Base-by-base conservation (phyloP, 2,113 vertebrate species). In the Sander lucioperca region DNA sequence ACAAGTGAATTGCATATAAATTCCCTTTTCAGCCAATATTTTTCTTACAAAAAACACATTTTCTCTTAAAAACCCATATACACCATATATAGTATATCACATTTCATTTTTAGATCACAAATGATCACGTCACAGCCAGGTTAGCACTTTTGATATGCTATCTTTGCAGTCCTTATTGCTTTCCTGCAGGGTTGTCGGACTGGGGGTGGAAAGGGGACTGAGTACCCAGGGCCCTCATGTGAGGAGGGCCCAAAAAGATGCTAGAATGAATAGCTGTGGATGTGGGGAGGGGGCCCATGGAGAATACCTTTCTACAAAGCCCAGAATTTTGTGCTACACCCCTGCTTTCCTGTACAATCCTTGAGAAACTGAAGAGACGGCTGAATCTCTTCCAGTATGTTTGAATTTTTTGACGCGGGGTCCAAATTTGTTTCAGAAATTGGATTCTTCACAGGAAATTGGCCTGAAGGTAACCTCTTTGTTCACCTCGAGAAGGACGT, bases 401-500 rank as follows among this genome's bases (percentile, higher is more conserved):
- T 68, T 74, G 68, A 43, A 23, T 25, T 54, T 10, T 70, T 25
- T 13, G 2, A 54, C 25, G 4, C 1, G 0, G 2, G 12, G 16
- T 68, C 43, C 7, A 16, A 27, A 62, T 77, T 30, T 25, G 54
- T 30, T 53, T 95, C 88, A 96, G 88, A 95, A 95, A 89, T 93
- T 92, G 16, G 86, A 85, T 2, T 93, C 80, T 75, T 92, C 76
- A 81, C 98, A 99, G 0, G 93, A 92, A 58, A 98, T 75, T 23
- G 96, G 97, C 74, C 61, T 94, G 90, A 99, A 97, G 50, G 84
- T 89, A 1, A 85, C 82, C 39, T 95, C 92, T 9, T 50, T 86
- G 72, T 96, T 95, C 82, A 97, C 96, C 48, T 6, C n/a, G 19
- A 98, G 94, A 19, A 97, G 43, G 2, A 99, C n/a, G 77, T 99